Evolutionary conservation across 2,113 vertebrate genomes (phyloP), one percentile per base, ranked within the genome.

Genomic region (Hippocampus zosterae): DNA sequence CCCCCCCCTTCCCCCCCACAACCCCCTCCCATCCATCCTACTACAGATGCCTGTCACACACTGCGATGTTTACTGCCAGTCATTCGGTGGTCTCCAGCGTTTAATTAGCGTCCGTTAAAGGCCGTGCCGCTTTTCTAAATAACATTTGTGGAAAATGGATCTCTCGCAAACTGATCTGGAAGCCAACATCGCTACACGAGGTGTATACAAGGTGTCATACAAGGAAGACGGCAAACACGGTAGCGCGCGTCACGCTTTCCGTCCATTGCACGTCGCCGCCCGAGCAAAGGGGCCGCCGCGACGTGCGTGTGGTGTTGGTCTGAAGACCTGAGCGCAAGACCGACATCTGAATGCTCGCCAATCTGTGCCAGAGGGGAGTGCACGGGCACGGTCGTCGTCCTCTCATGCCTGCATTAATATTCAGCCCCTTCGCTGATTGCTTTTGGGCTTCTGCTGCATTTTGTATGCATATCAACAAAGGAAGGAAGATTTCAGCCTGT

Each of bases 71-170:
- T 82, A 67, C 80, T 91, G 91, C 84, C 90, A 90, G 81, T 92
- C 85, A 88, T 88, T 79, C 72, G 71, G 66, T 55, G 29, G 75
- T 81, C 87, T 85, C 82, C 74, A 37, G 79, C 77, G 69, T 87
- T 90, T 91, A 91, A 92, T 91, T 90, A 89, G 88, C 65, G 65
- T 87, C 90, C 85, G 89, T 91, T 88, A 90, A 80, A 78, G 77
- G 75, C 81, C 69, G 33, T 66, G 71, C 77, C 85, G 87, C 83
- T 86, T 87, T 83, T 27, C 13, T 65, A 46, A 46, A 46, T 46
- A 48, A 25, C 27, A 16, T 16, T 19, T 29, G 15, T 33, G 57
- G 27, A 60, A 13, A 60, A 3, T 60, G 27, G 33, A 60, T 60
- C 33, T 60, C 27, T 18, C 27, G 37, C 7, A 16, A 60, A 60